Percentiles rank a stretch among this genome's conserved stretches.
phyloP scores from a whole-genome alignment of 2,797 vertebrate genomes.

The Eutrigla gurnardus region DNA sequence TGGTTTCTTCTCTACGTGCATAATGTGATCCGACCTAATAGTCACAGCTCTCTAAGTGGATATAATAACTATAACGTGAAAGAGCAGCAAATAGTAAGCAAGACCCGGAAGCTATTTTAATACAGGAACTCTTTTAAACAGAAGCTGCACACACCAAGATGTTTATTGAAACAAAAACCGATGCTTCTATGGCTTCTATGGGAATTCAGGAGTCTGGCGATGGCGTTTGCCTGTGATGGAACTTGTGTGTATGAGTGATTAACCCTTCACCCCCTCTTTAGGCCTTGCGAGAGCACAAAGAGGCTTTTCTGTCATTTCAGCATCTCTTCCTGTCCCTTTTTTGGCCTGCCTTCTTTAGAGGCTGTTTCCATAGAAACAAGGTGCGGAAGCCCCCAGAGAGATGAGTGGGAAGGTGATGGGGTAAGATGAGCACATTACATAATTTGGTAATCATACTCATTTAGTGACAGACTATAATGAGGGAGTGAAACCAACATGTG shows the following conservation, averaged over 20 bases:
- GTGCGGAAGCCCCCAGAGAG: slow-evolving; percentile 48
- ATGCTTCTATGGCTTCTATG: not conserved
- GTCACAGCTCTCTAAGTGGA: slow-evolving; percentile 9
- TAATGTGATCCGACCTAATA: slow-evolving; percentile 20
- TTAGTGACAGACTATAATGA: not conserved
- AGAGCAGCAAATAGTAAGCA: not conserved
- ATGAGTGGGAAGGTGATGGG: slow-evolving; percentile 28
- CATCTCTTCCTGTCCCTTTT: slow-evolving; percentile 64
- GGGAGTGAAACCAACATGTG: not conserved
- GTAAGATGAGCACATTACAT: slow-evolving; percentile 15
- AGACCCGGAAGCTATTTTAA: not conserved
- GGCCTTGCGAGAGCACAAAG: slow-evolving; percentile 57
- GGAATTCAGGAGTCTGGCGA: slow-evolving; percentile 12
- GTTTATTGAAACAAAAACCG: not conserved
- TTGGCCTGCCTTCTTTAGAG: slow-evolving; percentile 50
- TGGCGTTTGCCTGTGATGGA: slow-evolving; percentile 38
- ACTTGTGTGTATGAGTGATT: slow-evolving; percentile 11
- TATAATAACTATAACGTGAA: slow-evolving; percentile 8
- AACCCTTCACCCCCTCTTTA: slow-evolving; percentile 34
- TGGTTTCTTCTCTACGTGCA: slow-evolving; percentile 19
- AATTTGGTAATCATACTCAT: slow-evolving; percentile 13
- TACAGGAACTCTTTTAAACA: slow-evolving; percentile 1
- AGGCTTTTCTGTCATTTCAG: slow-evolving; percentile 70
- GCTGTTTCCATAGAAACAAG: slow-evolving; percentile 79
- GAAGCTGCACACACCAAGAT: not conserved